Base-by-base conservation (phyloP, 2,113 vertebrate species). In the Ifrita kowaldi region DNA sequence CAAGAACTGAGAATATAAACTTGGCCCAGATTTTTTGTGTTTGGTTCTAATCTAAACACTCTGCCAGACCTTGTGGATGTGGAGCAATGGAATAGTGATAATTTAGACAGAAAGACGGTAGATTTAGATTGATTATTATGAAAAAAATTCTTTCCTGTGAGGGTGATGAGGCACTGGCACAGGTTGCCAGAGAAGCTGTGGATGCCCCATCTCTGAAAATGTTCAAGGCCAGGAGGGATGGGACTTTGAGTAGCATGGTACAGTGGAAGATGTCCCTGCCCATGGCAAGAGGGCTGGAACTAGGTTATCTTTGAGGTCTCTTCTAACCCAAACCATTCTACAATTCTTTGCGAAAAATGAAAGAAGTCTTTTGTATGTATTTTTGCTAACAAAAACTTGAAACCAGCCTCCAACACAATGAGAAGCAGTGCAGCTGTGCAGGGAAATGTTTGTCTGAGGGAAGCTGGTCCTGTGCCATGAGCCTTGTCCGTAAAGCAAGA, bases 211-310 rank as follows among this genome's bases (percentile, higher is more conserved):
- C 26, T 68, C 71, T 70, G 41, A 13, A 63, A 42, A 55, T 56
- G 41, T 49, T 77, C 35, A 63, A 70, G 63, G 18, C 10, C 18
- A 1, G 27, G 26, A 37, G 18, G 32, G 35, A 37, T 33, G 18
- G 15, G 35, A 35, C 22, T 69, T 56, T 28, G 22, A 56, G 19
- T 30, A 28, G 42, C 0, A 0, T 35, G 30, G 18, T 12, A n/a
- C 19, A 23, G 35, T 33, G 35, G 50, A 56, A 63, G 8, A 32
- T 56, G 47, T 49, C 49, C 12, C 26, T 49, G 18, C 12, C 26
- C 4, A 4, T 19, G 15, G 17, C 35, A 69, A 41, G 32, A 62
- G 32, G 11, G 6, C 8, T 84, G 42, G 32, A 84, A 56, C 32
- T 10, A 24, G 10, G 22, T 20, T 15, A 42, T 37, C 26, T 77